Evolutionary conservation across 1,140 invertebrate genomes (phyloP).

Genomic region (Ericerus pela): DNA sequence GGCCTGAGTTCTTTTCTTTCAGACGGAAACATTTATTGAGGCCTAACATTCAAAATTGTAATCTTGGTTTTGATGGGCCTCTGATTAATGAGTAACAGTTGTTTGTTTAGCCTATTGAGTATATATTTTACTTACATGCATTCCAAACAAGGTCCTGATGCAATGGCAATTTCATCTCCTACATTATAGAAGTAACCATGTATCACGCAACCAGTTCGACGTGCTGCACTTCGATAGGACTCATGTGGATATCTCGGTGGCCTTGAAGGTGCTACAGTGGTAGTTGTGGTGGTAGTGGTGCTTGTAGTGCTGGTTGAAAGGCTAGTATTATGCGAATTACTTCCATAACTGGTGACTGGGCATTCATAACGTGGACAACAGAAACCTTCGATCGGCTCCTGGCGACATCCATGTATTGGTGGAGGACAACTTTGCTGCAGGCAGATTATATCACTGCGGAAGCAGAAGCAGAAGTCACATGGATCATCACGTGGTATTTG

Average conservation of each 20-base stretch:
- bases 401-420: constrained; percentile 74
- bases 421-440: constrained; percentile 88
- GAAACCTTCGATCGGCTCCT: constrained; percentile 81
- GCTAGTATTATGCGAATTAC: constrained; percentile 60
- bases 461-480: constrained; percentile 94
- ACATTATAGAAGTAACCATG: constrained; percentile 64
- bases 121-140: constrained; percentile 89
- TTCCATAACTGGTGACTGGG: constrained; percentile 65
- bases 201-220: constrained; percentile 65
- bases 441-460: constrained; percentile 88
- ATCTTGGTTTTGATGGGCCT: background rate
- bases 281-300: constrained; percentile 66
- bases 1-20: background rate
- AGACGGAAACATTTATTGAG: background rate
- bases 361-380: constrained; percentile 90
- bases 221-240: constrained; percentile 54
- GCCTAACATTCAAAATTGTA: background rate
- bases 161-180: constrained; percentile 62
- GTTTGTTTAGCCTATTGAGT: too few species aligned
- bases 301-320: constrained; percentile 61
- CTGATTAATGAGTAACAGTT: background rate
- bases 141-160: constrained; percentile 76
- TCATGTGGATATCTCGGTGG: constrained; percentile 64
- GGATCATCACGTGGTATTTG: constrained; percentile 86
- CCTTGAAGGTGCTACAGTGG: constrained; percentile 68